Base-by-base conservation (phyloP, 2,888 invertebrate genomes). In the Mesopsocus fuscifrons region DNA sequence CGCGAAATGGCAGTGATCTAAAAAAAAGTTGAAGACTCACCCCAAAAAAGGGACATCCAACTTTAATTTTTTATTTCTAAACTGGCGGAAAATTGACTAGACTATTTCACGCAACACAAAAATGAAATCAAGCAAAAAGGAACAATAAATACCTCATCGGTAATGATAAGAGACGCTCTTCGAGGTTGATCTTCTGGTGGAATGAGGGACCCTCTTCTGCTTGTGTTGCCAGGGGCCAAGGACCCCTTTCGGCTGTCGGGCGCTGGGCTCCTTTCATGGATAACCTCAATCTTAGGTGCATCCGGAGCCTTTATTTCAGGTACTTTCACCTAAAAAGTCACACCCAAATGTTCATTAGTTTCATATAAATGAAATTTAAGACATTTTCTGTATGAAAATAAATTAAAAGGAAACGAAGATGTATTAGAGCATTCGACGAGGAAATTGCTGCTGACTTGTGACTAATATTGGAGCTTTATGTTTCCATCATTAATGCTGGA, bases 81-180 rank as follows among this genome's bases (percentile, higher is more conserved):
- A n/a, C n/a, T n/a, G n/a, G n/a, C n/a, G n/a, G n/a, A n/a, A n/a
- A n/a, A n/a, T n/a, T n/a, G n/a, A n/a, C n/a, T n/a, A n/a, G n/a
- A n/a, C n/a, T n/a, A n/a, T n/a, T n/a, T n/a, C n/a, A n/a, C n/a
- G n/a, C n/a, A n/a, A n/a, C n/a, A n/a, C n/a, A n/a, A n/a, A n/a
- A n/a, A n/a, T n/a, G n/a, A n/a, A n/a, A n/a, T n/a, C n/a, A n/a
- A n/a, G n/a, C n/a, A n/a, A 15, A 30, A 38, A 41, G 42, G 35
- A 46, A 61, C 65, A 70, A 63, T 26, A 9, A 6, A 9, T 79
- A 91, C 91, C 85, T 91, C 89, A 63, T 91, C 89, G 59, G 87
- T 84, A 59, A 91, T 88, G 57, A 91, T 82, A 53, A 91, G 72
- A 54, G 87, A 87, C 52, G 89, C 85, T 53, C 89, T 73, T 55